Evolutionary conservation across 2,888 invertebrate genomes (phyloP).

Genomic region (Polietes domitor): DNA sequence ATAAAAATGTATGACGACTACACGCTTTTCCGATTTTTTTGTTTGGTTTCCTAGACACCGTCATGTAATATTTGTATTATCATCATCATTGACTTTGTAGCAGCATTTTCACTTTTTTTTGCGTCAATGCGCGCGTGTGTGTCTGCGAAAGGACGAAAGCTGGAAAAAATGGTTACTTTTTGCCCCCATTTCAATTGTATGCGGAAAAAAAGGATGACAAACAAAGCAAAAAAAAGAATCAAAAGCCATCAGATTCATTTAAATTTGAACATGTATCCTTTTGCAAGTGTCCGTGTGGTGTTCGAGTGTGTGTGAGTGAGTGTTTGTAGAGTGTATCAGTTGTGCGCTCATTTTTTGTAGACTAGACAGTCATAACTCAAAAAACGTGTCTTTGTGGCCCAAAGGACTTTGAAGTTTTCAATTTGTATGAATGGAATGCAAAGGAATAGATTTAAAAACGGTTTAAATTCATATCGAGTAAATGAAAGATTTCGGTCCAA

Average conservation of each 20-base stretch:
- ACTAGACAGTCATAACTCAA: too few species aligned
- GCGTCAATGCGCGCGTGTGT: neutral
- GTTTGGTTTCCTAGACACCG: slow-evolving; percentile 9
- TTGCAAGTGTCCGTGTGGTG: slow-evolving; percentile 22
- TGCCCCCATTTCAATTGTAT: slow-evolving; percentile 12
- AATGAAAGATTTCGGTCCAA: too few species aligned
- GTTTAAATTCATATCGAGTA: too few species aligned
- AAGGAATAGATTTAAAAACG: too few species aligned
- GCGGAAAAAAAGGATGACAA: slow-evolving; percentile 7
- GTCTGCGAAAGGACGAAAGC: slow-evolving; percentile 35
- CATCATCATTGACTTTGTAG: slow-evolving; percentile 57
- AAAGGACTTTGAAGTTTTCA: too few species aligned
- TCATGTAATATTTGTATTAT: slow-evolving; percentile 56
- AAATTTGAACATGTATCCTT: slow-evolving; percentile 50
- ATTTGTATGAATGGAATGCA: too few species aligned
- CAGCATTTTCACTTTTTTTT: slow-evolving; percentile 29
- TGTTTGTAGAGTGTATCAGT: neutral
- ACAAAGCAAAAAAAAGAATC: neutral
- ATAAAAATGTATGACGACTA: neutral
- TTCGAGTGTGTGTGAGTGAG: neutral
- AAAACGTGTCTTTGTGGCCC: too few species aligned
- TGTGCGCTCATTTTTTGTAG: neutral
- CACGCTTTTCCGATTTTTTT: slow-evolving; percentile 11
- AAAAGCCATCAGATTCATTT: slow-evolving; percentile 47
- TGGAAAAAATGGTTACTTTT: slow-evolving; percentile 3